Conservation (phyloP, 2,888 invertebrate species). For the Xylophagus ater region DNA sequence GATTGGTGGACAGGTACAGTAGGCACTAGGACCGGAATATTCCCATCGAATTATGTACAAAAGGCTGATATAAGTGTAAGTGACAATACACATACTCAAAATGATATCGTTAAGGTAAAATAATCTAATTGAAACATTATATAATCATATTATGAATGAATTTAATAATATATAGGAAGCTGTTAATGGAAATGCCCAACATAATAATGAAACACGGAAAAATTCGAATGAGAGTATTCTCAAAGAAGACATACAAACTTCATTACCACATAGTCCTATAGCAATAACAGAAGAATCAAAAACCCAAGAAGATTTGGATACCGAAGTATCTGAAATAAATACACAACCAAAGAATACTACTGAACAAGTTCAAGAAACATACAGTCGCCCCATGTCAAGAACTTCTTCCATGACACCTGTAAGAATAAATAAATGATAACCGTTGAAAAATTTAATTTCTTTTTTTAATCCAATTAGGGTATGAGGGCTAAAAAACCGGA, state of each 20-base stretch:
- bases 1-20: conserved; percentile 98
- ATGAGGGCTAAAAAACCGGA: conserved; percentile 68
- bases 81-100: conserved; percentile 1
- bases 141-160: neutral
- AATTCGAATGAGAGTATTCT: neutral
- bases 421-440: conserved; percentile 17
- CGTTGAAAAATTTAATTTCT: conserved; percentile 21
- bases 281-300: conserved; percentile 29
- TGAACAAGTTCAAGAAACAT: conserved; percentile 34
- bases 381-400: conserved; percentile 40
- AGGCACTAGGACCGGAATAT: conserved; percentile 75
- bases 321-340: conserved; percentile 40
- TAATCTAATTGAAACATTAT: neutral
- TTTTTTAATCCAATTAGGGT: conserved; percentile 34
- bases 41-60: conserved; percentile 95
- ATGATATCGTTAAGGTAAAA: neutral
- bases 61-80: conserved; percentile 44
- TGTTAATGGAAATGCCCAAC: conserved; percentile 12
- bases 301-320: conserved; percentile 38
- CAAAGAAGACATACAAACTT: conserved; percentile 1
- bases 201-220: neutral
- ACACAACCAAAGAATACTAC: conserved; percentile 31
- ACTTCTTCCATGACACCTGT: conserved; percentile 41
- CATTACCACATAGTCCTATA: neutral
- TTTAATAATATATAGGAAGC: conserved; percentile 7